Conservation (phyloP, 2,797 vertebrate species). For the Erethizon dorsatum region DNA sequence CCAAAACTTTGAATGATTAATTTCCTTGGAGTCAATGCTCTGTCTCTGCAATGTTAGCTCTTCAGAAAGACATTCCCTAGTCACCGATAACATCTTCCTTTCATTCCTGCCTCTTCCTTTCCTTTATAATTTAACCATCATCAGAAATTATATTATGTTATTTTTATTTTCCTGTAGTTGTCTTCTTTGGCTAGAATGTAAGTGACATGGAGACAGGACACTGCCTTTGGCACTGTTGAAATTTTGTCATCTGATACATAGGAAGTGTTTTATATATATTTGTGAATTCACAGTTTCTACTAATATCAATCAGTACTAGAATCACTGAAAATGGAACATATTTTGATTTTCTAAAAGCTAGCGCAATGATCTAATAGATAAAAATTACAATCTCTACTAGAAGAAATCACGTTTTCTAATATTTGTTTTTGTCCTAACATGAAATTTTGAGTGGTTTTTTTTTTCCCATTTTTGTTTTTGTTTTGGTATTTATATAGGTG, state of each 20-base stretch:
- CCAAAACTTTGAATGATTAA: not conserved
- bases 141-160: not conserved
- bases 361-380: not conserved
- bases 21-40: not conserved
- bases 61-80: not conserved
- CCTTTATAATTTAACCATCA: slow-evolving; percentile 6
- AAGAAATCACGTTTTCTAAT: slow-evolving; percentile 16
- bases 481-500: slow-evolving; percentile 48
- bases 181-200: slow-evolving; percentile 15
- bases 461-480: not conserved
- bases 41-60: not conserved
- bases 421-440: slow-evolving; percentile 66
- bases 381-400: not conserved
- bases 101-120: not conserved
- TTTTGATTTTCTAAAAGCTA: slow-evolving; percentile 26
- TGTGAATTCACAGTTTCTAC: slow-evolving; percentile 46
- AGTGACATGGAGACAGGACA: not conserved
- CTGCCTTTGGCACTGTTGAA: not conserved
- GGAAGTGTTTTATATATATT: not conserved
- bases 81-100: not conserved
- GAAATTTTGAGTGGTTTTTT: not conserved
- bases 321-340: slow-evolving; percentile 14
- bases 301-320: not conserved
- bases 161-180: not conserved
- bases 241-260: not conserved